A percentile compares a stretch with the other conserved stretches of the same genome.
phyloP scores from a whole-genome alignment of 2,888 invertebrate genomes.

The Himalopsyche anomala region DNA sequence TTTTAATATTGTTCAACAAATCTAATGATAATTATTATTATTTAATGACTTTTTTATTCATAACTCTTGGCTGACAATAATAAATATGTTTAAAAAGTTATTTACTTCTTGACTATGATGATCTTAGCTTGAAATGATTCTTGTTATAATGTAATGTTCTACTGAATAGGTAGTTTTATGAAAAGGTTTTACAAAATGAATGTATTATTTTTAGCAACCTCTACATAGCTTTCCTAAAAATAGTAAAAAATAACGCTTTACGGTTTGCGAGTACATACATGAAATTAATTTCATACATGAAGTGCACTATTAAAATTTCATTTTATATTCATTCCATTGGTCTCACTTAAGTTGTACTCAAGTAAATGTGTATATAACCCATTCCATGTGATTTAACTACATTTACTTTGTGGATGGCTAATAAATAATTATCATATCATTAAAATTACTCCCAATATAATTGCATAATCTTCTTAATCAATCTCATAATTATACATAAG shows the following conservation, averaged over 20 bases:
- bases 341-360: too few species aligned
- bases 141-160: neutral
- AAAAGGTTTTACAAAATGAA: neutral
- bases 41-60: slow-evolving; percentile 29
- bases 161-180: neutral
- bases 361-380: too few species aligned
- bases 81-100: slow-evolving; percentile 23
- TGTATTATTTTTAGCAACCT: neutral
- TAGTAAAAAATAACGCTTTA: too few species aligned
- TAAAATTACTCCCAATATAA: neutral
- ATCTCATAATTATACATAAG: neutral
- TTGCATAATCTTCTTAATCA: neutral
- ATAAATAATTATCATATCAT: neutral
- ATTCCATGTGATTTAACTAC: too few species aligned
- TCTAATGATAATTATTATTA: slow-evolving; percentile 5
- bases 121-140: slow-evolving; percentile 34
- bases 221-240: too few species aligned
- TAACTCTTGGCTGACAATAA: slow-evolving; percentile 59
- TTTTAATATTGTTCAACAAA: slow-evolving; percentile 19
- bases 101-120: slow-evolving; percentile 11
- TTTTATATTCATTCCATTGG: too few species aligned
- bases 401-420: too few species aligned
- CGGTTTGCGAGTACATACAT: too few species aligned
- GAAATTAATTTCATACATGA: too few species aligned
- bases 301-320: too few species aligned